Base-by-base conservation (phyloP, 1,140 invertebrate genomes). In the Danaus melanippus region DNA sequence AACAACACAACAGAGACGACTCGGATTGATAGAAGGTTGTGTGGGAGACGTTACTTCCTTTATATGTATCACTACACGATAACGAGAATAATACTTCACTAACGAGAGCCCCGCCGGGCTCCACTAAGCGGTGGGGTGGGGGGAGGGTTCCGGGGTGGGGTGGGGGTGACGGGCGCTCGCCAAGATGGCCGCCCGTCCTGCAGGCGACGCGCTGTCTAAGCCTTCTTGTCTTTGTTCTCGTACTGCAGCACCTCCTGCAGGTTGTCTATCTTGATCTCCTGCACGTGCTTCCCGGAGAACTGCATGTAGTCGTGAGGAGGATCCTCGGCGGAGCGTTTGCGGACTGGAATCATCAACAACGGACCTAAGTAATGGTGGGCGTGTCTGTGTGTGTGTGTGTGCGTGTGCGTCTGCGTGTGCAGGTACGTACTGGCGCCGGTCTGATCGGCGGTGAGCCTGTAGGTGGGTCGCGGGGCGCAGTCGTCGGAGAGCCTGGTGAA, bases 381-480 rank as follows among this genome's bases (percentile, higher is more conserved):
- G 17, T 5, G 17, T 21, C 2, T 21, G 17, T 21, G 17, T 21
- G 21, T 7, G 2, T 32, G 4, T 32, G 7, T 32, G 21, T 5
- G 21, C 7, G 21, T 32, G 2, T 32, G 21, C 7, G 21, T 32
- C 2, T 7, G 21, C 0, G 21, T 8, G 21, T 2, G 6, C 21
- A n/a, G 6, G 12, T n/a, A 68, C 70, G 56, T 41, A 76, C 71
- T 66, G 12, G 58, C 42, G 8, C 17, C 46, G 89, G 89, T 88
- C 62, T 87, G 87, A 11, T 88, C 83, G 40, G 88, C 82, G 71
- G 93, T 91, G 59, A 97, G 87, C 67, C 89, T 89, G 79, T 95
- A 97, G 46, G 92, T 92, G 43, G 92, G 91, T 72, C 91, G 91
- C 56, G 89, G 83, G 57, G 84, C 79, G 79, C 95, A 97, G 94